Evolutionary conservation across 2,888 invertebrate genomes (phyloP), one percentile per base, ranked within the genome.

Genomic region (Monochamus alternatus): DNA sequence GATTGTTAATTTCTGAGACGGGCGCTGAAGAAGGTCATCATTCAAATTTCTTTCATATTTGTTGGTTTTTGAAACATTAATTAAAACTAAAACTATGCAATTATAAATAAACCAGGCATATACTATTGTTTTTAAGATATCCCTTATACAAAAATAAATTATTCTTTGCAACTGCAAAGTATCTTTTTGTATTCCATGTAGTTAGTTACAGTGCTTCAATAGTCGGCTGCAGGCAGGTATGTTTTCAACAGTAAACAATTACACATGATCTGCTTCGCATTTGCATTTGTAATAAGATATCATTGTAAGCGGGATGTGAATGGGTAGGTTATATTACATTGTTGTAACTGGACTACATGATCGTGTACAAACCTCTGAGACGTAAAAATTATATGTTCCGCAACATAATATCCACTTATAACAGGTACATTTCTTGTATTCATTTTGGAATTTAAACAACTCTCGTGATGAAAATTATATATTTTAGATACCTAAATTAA

Each of bases 231-330:
- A 43, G 14, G 62, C 47, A 47, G 9, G 2, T 47, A 47, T 10
- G 10, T 47, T 43, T 43, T 63, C 43, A 43, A 22, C 60, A 3
- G 32, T n/a, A 62, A 12, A 12, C 60, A 62, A 62, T 62, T 62
- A 32, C 62, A 63, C 43, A 63, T 38, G 62, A 63, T 38, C 62
- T 62, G 22, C 43, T 43, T 63, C 12, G 9, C 38, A 43, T 63
- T 63, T 63, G 7, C 43, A 63, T 63, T 43, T 63, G 14, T 63
- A 63, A 63, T 63, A n/a, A 63, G n/a, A 43, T 43, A 63, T n/a
- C 14, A 43, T 63, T 63, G 62, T 63, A 38, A 43, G 3, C 8
- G n/a, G 7, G n/a, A 63, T 14, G 43, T 14, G 62, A 43, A 43
- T 63, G 62, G 62, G 30, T 32, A 32, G 38, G 5, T 63, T n/a